Conservation (phyloP, 2,797 vertebrate genomes). For the Pyrrhura leucotis region DNA sequence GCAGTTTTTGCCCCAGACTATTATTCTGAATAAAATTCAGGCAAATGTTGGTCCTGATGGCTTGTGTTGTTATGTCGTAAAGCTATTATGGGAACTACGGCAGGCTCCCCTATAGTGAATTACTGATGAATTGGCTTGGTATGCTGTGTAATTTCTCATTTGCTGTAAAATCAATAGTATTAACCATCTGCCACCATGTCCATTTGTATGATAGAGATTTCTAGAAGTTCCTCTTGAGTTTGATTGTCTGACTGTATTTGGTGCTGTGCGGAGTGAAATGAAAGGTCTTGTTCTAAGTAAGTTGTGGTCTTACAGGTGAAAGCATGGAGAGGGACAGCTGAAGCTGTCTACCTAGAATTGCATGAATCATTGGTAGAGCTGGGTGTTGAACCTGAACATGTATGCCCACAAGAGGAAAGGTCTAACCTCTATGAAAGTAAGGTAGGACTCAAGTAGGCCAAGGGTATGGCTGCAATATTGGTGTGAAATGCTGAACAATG, state of each 20-base stretch:
- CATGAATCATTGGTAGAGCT: fast-evolving
- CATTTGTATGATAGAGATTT: not conserved
- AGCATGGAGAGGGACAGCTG: not conserved
- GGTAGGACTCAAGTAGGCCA: fast-evolving
- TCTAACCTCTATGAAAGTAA: not conserved
- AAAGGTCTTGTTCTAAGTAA: not conserved
- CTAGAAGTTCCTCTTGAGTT: not conserved
- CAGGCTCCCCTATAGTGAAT: not conserved
- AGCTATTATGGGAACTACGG: not conserved
- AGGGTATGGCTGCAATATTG: not conserved
- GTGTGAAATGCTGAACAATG: not conserved
- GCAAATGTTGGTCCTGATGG: not conserved
- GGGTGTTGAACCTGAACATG: not conserved
- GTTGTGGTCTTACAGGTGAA: not conserved
- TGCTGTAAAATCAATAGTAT: not conserved
- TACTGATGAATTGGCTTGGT: not conserved
- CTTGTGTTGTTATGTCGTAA: not conserved
- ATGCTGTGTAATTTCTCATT: not conserved
- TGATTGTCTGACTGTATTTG: not conserved
- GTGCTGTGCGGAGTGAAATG: not conserved
- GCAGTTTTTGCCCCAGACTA: not conserved
- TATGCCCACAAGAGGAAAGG: not conserved
- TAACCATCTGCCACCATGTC: not conserved
- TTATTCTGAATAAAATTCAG: not conserved
- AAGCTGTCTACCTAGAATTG: not conserved